Percentiles rank a stretch among this genome's conserved stretches.
These are phyloP conservation scores for Tauraco erythrolophus DNA, from an alignment of 2,113 vertebrate genomes.

Conservation along the genomic window DNA sequence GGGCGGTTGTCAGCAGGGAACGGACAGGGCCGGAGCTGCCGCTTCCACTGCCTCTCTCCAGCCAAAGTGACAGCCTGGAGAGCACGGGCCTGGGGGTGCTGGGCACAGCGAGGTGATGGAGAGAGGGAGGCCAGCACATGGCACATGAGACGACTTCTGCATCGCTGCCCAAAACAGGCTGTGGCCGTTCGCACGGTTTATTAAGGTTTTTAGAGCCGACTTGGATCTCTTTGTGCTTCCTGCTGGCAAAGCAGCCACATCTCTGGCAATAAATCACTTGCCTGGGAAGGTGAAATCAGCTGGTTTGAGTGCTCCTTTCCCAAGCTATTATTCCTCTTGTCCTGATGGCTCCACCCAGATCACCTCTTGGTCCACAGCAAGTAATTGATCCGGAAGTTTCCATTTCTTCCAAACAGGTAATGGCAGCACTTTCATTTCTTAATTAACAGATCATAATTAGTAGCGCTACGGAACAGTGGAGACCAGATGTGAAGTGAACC, in stretches of 20 bases:
- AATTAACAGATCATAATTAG: constrained; percentile 49
- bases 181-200: accelerated
- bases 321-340: background rate
- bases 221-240: background rate
- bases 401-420: background rate
- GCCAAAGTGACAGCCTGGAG: background rate
- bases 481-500: constrained; percentile 25
- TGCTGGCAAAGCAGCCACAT: accelerated
- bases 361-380: background rate
- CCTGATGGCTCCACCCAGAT: background rate
- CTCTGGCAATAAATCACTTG: background rate
- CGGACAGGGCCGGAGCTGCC: accelerated
- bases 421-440: constrained; percentile 1
- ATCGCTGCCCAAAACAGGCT: background rate
- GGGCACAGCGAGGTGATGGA: background rate
- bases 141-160: background rate
- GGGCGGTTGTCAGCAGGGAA: background rate
- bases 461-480: background rate
- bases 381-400: background rate
- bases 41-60: background rate
- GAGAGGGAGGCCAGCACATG: accelerated
- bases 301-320: background rate
- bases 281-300: background rate
- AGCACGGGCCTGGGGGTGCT: background rate
- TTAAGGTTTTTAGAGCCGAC: background rate